Conservation (phyloP, 2,797 vertebrate genomes). For the Muscicapa striata region DNA sequence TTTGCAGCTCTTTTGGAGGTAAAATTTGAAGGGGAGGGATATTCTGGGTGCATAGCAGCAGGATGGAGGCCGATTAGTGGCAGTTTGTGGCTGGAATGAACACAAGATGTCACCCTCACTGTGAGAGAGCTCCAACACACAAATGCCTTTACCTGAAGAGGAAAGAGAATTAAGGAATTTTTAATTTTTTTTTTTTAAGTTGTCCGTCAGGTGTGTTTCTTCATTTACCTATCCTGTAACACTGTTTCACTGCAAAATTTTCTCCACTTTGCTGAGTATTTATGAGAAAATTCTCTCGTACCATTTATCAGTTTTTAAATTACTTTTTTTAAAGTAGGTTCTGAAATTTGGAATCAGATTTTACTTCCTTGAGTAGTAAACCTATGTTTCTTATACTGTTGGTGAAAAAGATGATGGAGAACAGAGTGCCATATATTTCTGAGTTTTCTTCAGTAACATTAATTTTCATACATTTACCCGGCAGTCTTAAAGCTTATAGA, state of each 20-base stretch:
- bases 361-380: not conserved
- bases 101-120: constrained; percentile 14
- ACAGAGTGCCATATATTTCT: not conserved
- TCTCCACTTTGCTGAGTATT: not conserved
- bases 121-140: not conserved
- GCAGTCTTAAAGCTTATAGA: not conserved
- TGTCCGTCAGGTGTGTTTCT: accelerated
- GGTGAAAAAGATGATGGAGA: not conserved
- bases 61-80: not conserved
- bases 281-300: not conserved
- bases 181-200: not conserved
- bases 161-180: not conserved
- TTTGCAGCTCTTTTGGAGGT: not conserved
- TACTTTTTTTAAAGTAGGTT: not conserved
- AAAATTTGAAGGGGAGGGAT: not conserved
- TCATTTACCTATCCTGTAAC: not conserved
- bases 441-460: not conserved
- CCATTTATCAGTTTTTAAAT: not conserved
- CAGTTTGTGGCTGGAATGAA: not conserved
- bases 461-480: not conserved
- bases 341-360: not conserved
- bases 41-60: not conserved
- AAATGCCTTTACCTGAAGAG: not conserved
- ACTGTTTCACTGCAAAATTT: not conserved
- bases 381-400: not conserved